Conservation (phyloP, 2,888 invertebrate species). For the Syrphus vitripennis region DNA sequence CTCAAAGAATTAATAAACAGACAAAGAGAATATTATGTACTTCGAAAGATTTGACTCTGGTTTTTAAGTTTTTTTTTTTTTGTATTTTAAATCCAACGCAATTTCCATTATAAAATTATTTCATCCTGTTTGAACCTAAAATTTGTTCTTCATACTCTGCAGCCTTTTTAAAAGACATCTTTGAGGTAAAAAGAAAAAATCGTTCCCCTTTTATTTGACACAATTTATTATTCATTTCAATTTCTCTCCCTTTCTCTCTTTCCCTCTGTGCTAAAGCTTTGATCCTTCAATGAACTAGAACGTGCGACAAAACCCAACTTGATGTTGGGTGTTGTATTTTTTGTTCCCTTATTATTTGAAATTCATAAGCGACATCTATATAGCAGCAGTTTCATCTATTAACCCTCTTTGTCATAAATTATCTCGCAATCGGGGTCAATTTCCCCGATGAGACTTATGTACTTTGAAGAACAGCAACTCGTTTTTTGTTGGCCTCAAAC, state of each 20-base stretch:
- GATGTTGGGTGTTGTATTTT: neutral
- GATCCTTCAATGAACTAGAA: conserved; percentile 41
- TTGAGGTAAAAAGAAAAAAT: neutral
- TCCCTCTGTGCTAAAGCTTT: conserved; percentile 7
- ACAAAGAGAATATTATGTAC: neutral
- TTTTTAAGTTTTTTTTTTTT: neutral
- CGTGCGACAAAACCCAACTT: conserved; percentile 8
- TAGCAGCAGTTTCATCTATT: conserved; percentile 1
- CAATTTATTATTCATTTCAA: conserved; percentile 49
- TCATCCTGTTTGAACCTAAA: neutral
- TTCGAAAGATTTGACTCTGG: neutral
- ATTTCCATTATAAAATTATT: conserved; percentile 6
- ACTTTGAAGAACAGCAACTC: neutral
- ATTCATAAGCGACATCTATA: conserved; percentile 27
- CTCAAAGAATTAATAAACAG: neutral
- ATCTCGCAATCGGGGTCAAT: conserved; percentile 49
- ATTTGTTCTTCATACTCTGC: neutral
- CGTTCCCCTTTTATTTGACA: conserved; percentile 31
- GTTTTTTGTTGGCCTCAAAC: neutral
- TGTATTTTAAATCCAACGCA: neutral
- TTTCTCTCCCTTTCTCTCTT: too few species aligned
- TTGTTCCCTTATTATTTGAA: neutral
- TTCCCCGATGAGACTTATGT: conserved; percentile 21
- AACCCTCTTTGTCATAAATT: conserved; percentile 11
- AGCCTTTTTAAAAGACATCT: neutral